Evolutionary conservation across 2,888 invertebrate species (phyloP).

Genomic region (Chorisops tibialis): DNA sequence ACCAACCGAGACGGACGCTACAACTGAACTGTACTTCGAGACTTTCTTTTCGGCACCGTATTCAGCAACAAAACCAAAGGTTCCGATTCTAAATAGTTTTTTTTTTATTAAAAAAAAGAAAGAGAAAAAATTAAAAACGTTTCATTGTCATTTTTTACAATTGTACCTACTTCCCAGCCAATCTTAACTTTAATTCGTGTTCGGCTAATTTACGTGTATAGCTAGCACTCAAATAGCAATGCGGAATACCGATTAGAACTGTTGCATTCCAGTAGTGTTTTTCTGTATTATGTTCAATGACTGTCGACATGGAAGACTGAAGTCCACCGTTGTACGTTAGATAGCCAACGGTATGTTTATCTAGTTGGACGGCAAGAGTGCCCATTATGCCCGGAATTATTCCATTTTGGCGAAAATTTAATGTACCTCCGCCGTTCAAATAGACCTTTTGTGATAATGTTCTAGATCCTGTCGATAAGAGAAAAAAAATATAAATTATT

Average conservation of each 20-base stretch:
- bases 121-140: no score
- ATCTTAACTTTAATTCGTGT: constrained; percentile 71
- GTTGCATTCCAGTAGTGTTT: constrained; percentile 65
- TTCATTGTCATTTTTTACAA: neutral
- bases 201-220: constrained; percentile 78
- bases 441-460: constrained; percentile 71
- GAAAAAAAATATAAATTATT: no score
- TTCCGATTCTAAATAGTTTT: constrained; percentile 71
- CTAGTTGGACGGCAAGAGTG: constrained; percentile 79
- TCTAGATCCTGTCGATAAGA: constrained; percentile 56
- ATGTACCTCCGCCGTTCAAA: constrained; percentile 69
- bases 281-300: constrained; percentile 74
- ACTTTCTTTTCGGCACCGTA: constrained; percentile 92
- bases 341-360: constrained; percentile 84
- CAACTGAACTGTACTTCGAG: constrained; percentile 82
- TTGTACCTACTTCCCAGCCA: constrained; percentile 71
- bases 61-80: constrained; percentile 82
- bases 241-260: constrained; percentile 77
- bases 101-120: no score
- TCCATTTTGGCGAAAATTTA: constrained; percentile 75
- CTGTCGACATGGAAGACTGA: constrained; percentile 75
- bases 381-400: constrained; percentile 73
- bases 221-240: constrained; percentile 71
- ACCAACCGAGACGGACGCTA: constrained; percentile 81
- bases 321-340: constrained; percentile 73